Evolutionary conservation across 2,888 invertebrate genomes (phyloP).

Genomic region (Catocala sponsa): DNA sequence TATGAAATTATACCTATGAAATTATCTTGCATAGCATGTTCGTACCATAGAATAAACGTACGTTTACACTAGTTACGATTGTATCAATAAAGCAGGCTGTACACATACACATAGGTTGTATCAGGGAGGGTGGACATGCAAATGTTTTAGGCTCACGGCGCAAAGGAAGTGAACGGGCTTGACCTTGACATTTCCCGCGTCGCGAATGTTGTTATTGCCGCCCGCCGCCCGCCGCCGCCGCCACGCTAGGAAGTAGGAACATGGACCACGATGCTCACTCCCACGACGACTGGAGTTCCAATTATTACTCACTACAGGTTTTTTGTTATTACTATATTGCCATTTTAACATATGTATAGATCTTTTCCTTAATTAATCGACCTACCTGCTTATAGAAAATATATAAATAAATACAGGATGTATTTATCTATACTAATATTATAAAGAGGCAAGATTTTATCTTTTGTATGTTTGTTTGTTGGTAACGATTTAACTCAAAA

Average conservation of each 20-base stretch:
- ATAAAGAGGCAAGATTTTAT: too few relatives aligned
- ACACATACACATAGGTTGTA: conserved; percentile 11
- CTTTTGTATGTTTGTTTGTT: too few relatives aligned
- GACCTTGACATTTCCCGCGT: conserved; percentile 85
- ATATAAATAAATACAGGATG: too few relatives aligned
- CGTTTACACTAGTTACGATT: conserved; percentile 18
- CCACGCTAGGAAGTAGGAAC: conserved; percentile 53
- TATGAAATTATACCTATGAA: too few relatives aligned
- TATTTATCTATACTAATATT: too few relatives aligned
- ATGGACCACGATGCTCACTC: conserved; percentile 42
- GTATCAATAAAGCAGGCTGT: conserved; percentile 10
- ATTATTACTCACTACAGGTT: conserved; percentile 35
- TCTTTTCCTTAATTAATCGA: too few relatives aligned
- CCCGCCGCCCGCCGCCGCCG: conserved; percentile 21
- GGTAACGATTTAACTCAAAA: too few relatives aligned
- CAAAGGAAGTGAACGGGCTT: conserved; percentile 83
- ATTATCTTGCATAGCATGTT: too few relatives aligned
- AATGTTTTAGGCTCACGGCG: conserved; percentile 52
- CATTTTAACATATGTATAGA: conserved; percentile 2
- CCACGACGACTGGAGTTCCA: conserved; percentile 49
- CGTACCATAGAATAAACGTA: too few relatives aligned
- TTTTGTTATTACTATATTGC: conserved; percentile 3
- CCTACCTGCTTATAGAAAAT: background rate
- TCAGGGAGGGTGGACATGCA: conserved; percentile 40
- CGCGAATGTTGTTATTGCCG: conserved; percentile 62